Evolutionary conservation across 2,113 vertebrate genomes (phyloP), one percentile per base, ranked within the genome.

Genomic region (Entomyzon cyanotis): DNA sequence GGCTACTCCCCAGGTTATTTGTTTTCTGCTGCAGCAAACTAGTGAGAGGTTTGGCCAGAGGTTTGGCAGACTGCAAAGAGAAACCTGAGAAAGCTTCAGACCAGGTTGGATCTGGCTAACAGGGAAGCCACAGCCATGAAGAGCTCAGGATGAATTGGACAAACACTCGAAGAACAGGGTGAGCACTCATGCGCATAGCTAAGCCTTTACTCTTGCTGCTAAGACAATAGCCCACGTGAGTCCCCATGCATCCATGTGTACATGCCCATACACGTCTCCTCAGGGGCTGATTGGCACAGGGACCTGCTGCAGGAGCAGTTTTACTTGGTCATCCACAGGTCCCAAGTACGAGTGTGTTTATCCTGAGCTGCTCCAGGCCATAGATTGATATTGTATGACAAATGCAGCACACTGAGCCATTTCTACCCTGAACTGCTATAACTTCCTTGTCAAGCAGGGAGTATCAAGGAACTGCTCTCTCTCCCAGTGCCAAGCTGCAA

Each of bases 1-100:
- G 16, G 53, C 44, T 83, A 60, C 67, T 94, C 76, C 50, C 62
- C 46, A 53, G 21, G 30, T 68, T 88, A 49, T 63, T 64, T 92
- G 70, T 60, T 75, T 94, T 56, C 52, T 87, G 62, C 65, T 52
- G 60, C 73, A 84, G 65, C 49, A 64, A 82, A 52, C 58, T 68
- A 11, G 24, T 1, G 16, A 87, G 35, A 47, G 10, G 27, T 21
- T 68, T 65, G 65, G 41, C 44, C 42, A 42, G n/a, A n/a, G n/a
- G n/a, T n/a, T n/a, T n/a, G n/a, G 20, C 39, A 94, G 64, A 27
- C 31, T 58, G 59, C 55, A 7, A 59, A 33, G n/a, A 84, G 74
- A 87, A 96, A 96, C 47, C 60, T 28, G 56, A 87, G 77, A 91
- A 89, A 76, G n/a, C 37, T 53, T 74, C 77, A 70, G 25, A 82